Conservation (phyloP, 2,113 vertebrate genomes). For the Corythornis madagascariensis region DNA sequence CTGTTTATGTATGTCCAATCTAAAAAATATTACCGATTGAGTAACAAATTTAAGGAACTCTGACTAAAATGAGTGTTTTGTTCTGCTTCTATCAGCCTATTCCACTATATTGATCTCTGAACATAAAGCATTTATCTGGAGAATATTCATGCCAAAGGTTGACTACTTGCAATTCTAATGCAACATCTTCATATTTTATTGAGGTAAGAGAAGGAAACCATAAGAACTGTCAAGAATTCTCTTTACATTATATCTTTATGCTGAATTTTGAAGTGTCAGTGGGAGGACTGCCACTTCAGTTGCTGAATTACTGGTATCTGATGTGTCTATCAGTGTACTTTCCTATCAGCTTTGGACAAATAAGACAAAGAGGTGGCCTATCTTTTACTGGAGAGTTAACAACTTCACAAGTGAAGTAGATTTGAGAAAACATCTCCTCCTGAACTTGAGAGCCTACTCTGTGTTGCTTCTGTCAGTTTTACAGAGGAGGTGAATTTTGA, state of each 20-base stretch:
- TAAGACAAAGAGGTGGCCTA: background rate
- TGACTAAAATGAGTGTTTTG: background rate
- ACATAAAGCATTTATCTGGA: background rate
- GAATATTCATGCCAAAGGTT: slow-evolving; percentile 17
- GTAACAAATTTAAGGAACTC: background rate
- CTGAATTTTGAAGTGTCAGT: background rate
- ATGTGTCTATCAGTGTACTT: background rate
- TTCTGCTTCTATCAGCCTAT: background rate
- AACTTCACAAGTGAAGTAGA: background rate
- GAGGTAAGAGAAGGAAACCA: background rate
- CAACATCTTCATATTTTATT: background rate
- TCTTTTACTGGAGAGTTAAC: background rate
- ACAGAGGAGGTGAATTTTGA: background rate
- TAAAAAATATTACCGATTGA: background rate
- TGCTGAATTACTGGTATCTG: background rate
- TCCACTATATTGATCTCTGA: background rate
- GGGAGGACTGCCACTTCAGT: background rate
- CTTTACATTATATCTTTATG: background rate
- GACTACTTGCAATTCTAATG: slow-evolving; percentile 24
- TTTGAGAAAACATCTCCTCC: background rate
- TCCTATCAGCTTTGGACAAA: background rate
- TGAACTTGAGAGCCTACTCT: background rate
- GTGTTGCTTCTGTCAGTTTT: background rate
- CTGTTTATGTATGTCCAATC: background rate
- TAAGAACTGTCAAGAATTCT: slow-evolving; percentile 7